Evolutionary conservation across 1,140 invertebrate genomes (phyloP).

Genomic region (Melanaphis sacchari): DNA sequence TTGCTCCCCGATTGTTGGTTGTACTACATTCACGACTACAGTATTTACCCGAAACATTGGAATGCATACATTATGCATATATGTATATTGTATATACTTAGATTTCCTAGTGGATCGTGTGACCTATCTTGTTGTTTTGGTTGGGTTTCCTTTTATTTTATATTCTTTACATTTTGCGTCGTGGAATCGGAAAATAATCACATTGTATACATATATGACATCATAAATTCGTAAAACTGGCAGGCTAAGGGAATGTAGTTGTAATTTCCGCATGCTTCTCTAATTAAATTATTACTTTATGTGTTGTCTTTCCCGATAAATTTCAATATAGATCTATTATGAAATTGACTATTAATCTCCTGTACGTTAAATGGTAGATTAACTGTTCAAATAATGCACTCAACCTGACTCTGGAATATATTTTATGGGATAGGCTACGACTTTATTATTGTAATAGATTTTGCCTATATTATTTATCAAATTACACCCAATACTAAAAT

Average conservation of each 20-base stretch:
- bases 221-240: conserved; percentile 13
- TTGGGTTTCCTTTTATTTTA: not conserved
- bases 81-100: not conserved
- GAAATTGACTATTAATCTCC: not conserved
- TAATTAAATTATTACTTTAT: not conserved
- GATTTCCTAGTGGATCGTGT: not conserved
- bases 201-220: not conserved
- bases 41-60: not conserved
- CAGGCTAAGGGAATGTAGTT: not conserved
- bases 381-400: not conserved
- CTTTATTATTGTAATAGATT: not conserved
- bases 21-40: not conserved
- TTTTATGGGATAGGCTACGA: not conserved
- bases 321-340: conserved; percentile 6
- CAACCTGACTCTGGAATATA: not conserved
- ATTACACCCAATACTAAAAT: not conserved
- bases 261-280: not conserved
- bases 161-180: not conserved
- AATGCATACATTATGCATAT: conserved; percentile 29
- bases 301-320: not conserved
- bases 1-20: not conserved
- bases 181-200: not conserved
- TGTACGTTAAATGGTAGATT: not conserved
- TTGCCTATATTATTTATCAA: not conserved
- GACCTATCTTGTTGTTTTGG: conserved; percentile 11